Base-by-base conservation (phyloP, 2,888 invertebrate genomes). In the Leucania comma region DNA sequence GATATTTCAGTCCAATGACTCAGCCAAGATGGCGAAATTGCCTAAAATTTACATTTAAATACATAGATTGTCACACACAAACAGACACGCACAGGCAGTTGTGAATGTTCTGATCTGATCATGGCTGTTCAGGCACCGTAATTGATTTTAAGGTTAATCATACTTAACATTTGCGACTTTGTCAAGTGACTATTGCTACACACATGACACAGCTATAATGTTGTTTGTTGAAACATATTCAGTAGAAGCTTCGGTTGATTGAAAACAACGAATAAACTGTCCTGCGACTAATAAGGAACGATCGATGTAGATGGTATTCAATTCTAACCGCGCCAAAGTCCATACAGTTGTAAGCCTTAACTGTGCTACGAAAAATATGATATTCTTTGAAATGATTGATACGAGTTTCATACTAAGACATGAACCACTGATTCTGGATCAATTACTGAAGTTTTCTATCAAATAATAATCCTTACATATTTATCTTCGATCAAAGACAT, bases 1-100 rank as follows among this genome's bases (percentile, higher is more conserved):
- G 26, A 50, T 32, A 53, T 58, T 50, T 62, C 35, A 72, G 22
- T 58, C n/a, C 53, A 66, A 58, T 62, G 73, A 68, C 60, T 68
- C 59, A 46, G 42, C 32, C 50, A 22, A 56, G 57, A 35, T 24
- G 48, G 54, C 29, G 22, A 57, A 60, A 68, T 42, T 56, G 32
- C 2, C n/a, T n/a, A 32, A 48, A 35, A 68, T 53, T 29, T 50
- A 46, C 60, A 66, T 72, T 58, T 72, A 12, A 56, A 48, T 64
- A 51, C 10, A 73, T 35, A 35, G 42, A 61, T 73, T 51, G 17
- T 8, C n/a, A 46, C 12, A 29, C 56, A 32, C 20, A n/a, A 12
- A 53, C 53, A 51, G 24, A 51, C 20, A 29, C 32, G 12, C 12
- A 10, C 1, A 60, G n/a, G 51, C 20, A 51, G 73, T 60, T 17